phyloP scores from a whole-genome alignment of 2,797 vertebrate genomes.

The Harpagifer antarcticus region DNA sequence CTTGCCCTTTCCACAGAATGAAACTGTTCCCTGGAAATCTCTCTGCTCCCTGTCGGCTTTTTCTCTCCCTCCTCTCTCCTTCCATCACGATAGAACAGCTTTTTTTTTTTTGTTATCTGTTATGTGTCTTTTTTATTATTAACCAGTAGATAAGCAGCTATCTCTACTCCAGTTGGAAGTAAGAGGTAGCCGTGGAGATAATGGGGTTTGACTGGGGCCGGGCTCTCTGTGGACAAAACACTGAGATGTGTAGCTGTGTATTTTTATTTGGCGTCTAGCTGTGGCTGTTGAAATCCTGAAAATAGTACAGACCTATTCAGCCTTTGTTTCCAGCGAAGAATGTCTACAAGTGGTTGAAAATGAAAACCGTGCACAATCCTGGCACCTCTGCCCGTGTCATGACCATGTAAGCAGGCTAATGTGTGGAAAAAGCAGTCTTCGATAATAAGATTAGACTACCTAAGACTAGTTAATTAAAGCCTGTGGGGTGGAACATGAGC shows the following conservation, averaged over 20 bases:
- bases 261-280: constrained; percentile 65
- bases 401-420: constrained; percentile 60
- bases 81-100: constrained; percentile 70
- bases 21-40: constrained; percentile 82
- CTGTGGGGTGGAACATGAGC: constrained; percentile 80
- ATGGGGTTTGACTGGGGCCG: constrained; percentile 76
- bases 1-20: constrained; percentile 85
- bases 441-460: constrained; percentile 79
- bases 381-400: constrained; percentile 35
- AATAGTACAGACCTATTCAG: constrained; percentile 45
- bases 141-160: constrained; percentile 81
- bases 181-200: constrained; percentile 80
- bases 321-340: constrained; percentile 56
- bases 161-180: constrained; percentile 79
- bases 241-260: constrained; percentile 58
- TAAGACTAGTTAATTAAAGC: constrained; percentile 82
- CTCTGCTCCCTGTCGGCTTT: constrained; percentile 63
- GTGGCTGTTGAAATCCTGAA: constrained; percentile 51
- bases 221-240: constrained; percentile 74
- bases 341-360: constrained; percentile 35
- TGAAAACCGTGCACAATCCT: constrained; percentile 15
- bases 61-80: constrained; percentile 51
- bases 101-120: constrained; percentile 65
- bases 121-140: constrained; percentile 81
- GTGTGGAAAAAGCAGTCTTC: constrained; percentile 50